Conservation (phyloP, 2,888 invertebrate genomes). For the Tuberolachnus salignus region DNA sequence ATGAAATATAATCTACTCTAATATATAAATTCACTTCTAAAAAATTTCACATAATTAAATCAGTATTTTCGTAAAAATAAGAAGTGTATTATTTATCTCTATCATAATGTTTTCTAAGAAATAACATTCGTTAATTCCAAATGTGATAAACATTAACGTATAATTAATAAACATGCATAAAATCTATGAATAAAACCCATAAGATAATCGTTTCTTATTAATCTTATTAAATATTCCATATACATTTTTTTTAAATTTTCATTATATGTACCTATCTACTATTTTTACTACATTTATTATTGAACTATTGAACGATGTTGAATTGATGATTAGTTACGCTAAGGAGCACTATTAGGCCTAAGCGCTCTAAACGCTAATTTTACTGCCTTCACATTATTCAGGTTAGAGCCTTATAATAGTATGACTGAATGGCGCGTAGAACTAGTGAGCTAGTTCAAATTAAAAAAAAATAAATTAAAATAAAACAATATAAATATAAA, state of each 20-base stretch:
- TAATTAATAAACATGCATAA: background rate
- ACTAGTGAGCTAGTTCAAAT: constrained; percentile 1
- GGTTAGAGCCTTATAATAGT: constrained; percentile 16
- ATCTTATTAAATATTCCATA: background rate
- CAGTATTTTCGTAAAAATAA: constrained; percentile 46
- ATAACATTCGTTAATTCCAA: constrained; percentile 11
- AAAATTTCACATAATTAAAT: constrained; percentile 18
- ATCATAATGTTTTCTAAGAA: constrained; percentile 16
- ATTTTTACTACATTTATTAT: too few species aligned
- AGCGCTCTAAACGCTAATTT: background rate
- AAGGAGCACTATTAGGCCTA: constrained; percentile 8
- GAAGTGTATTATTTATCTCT: background rate
- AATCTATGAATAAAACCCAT: background rate
- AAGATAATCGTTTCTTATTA: background rate
- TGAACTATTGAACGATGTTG: background rate
- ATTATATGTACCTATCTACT: background rate
- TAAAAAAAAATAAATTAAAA: background rate
- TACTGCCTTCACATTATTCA: background rate
- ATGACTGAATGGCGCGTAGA: constrained; percentile 42
- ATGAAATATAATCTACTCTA: constrained; percentile 4
- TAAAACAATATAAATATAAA: constrained; percentile 48
- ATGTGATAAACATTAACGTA: background rate
- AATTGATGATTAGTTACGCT: background rate
- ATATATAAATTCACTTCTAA: constrained; percentile 9
- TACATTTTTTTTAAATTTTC: constrained; percentile 3